Evolutionary conservation across 2,888 invertebrate genomes (phyloP).

Genomic region (Serripes groenlandicus): DNA sequence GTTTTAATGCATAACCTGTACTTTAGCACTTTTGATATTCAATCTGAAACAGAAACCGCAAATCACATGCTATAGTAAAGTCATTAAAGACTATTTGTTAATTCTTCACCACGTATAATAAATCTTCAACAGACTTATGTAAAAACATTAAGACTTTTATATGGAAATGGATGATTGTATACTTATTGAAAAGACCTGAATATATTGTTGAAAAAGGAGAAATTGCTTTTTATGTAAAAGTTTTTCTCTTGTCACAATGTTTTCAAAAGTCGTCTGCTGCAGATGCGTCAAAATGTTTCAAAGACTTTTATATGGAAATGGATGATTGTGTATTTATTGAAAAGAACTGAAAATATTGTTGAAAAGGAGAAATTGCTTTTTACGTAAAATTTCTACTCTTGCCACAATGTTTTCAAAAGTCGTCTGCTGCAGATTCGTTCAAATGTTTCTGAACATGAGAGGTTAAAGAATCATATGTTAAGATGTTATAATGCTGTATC

Average conservation of each 20-base stretch:
- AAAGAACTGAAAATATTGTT: background rate
- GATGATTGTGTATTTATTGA: no score
- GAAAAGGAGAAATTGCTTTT: conserved; percentile 7
- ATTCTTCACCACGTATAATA: no score
- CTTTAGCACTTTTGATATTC: no score
- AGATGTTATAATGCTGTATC: no score
- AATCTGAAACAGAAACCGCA: no score
- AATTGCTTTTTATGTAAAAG: background rate
- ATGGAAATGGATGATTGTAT: no score
- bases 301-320: background rate
- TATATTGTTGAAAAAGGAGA: conserved; percentile 4
- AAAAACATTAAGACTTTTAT: no score
- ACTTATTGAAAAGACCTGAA: background rate
- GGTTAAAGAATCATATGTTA: background rate
- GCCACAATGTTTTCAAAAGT: conserved; percentile 6
- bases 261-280: background rate
- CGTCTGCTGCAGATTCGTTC: background rate
- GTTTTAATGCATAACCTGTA: no score
- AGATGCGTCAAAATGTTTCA: background rate
- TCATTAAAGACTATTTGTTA: no score
- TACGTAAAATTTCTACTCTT: background rate
- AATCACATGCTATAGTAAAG: no score
- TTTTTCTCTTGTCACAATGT: background rate
- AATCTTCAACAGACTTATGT: no score
- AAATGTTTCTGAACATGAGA: background rate